A percentile compares a stretch with the other conserved stretches of the same genome.
phyloP scores from a whole-genome alignment of 2,797 vertebrate species.

The Astyanax mexicanus region DNA sequence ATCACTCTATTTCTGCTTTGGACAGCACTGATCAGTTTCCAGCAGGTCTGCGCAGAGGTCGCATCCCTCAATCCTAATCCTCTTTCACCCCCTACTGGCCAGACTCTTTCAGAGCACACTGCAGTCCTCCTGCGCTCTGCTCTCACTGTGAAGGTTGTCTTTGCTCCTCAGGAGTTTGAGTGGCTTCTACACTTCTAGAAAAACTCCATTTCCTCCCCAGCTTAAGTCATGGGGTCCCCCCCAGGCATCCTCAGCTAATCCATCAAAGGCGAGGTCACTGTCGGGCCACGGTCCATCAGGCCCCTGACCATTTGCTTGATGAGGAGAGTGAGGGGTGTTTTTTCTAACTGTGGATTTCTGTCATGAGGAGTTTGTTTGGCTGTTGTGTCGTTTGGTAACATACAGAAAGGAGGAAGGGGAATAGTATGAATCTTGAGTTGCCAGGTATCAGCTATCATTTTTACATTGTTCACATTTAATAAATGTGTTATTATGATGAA shows the following conservation, averaged over 20 bases:
- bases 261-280: constrained; percentile 58
- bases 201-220: constrained; percentile 46
- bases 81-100: constrained; percentile 86
- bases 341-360: not conserved
- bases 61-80: constrained; percentile 81
- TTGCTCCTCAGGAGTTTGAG: constrained; percentile 37
- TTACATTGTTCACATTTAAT: too few species aligned
- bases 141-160: constrained; percentile 67
- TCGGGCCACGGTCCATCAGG: constrained; percentile 54
- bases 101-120: constrained; percentile 72
- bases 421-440: constrained; percentile 39
- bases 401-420: constrained; percentile 68
- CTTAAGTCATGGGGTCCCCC: constrained; percentile 30
- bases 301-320: constrained; percentile 63
- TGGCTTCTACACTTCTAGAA: constrained; percentile 33
- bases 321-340: constrained; percentile 64
- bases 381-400: constrained; percentile 43
- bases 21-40: not conserved
- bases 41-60: constrained; percentile 63
- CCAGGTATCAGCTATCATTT: not conserved
- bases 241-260: constrained; percentile 65
- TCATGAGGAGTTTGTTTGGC: constrained; percentile 57
- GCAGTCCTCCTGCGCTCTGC: constrained; percentile 71
- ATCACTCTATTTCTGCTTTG: constrained; percentile 1
- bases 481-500: too few species aligned